These are phyloP conservation scores for Stenoptilia bipunctidactyla DNA, from an alignment of 2,888 invertebrate genomes.

Conservation along the genomic window DNA sequence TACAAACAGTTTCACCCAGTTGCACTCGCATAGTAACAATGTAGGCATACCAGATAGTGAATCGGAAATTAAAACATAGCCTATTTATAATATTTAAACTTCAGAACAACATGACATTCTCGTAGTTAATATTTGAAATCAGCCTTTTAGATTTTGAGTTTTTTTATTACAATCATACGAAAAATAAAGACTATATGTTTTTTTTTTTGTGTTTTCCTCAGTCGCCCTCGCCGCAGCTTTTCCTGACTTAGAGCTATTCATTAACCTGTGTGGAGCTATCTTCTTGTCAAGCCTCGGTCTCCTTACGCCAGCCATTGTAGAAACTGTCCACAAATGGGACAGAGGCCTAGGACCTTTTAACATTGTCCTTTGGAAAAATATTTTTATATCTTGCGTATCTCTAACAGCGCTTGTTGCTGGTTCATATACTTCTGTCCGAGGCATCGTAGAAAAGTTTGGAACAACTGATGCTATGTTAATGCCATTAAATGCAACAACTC, in stretches of 20 bases:
- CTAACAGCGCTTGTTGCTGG: constrained; percentile 50
- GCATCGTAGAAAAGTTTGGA: constrained; percentile 39
- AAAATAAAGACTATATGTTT: not conserved
- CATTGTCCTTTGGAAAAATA: constrained; percentile 80
- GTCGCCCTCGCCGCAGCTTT: constrained; percentile 83
- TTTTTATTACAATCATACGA: not conserved
- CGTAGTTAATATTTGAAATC: too few relatives aligned
- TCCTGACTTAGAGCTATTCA: constrained; percentile 87
- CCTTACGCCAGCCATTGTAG: constrained; percentile 79
- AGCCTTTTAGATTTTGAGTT: not conserved
- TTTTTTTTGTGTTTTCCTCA: constrained; percentile 27
- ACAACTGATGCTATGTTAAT: not conserved
- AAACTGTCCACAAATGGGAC: constrained; percentile 78
- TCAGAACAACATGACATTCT: too few relatives aligned
- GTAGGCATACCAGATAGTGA: too few relatives aligned
- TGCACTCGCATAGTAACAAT: too few relatives aligned
- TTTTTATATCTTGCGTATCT: constrained; percentile 46
- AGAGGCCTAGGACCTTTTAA: constrained; percentile 73
- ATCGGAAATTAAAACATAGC: too few relatives aligned
- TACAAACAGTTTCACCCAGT: too few relatives aligned
- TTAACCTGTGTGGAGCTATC: constrained; percentile 87
- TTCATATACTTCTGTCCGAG: constrained; percentile 44
- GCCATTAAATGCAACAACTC: too few relatives aligned
- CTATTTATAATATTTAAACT: too few relatives aligned
- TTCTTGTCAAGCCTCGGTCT: constrained; percentile 81